Evolutionary conservation across 2,797 vertebrate genomes (phyloP).

Genomic region (Ceyx erithaca): DNA sequence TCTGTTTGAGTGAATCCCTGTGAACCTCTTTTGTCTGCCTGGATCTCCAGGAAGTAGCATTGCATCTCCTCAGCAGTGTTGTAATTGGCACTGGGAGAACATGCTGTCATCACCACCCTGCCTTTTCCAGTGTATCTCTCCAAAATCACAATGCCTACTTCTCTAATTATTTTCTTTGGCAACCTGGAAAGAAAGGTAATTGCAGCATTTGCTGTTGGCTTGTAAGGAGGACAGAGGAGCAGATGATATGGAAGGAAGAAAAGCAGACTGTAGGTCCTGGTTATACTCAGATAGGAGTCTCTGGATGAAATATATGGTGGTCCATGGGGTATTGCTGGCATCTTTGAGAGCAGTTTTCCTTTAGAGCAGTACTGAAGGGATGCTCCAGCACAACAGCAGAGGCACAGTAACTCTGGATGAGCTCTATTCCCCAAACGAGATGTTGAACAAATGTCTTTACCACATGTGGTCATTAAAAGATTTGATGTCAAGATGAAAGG

Average conservation of each 20-base stretch:
- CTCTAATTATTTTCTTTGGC: slow-evolving; percentile 57
- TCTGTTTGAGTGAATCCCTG: neutral
- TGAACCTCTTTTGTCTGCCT: neutral
- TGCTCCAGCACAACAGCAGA: neutral
- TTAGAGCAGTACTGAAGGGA: neutral
- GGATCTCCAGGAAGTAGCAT: neutral
- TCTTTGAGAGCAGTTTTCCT: neutral
- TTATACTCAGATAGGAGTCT: neutral
- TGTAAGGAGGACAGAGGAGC: neutral
- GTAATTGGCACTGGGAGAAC: slow-evolving; percentile 29
- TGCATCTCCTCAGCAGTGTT: slow-evolving; percentile 28
- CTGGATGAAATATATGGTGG: neutral
- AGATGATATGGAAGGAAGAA: neutral
- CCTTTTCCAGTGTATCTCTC: slow-evolving; percentile 11
- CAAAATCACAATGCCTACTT: slow-evolving; percentile 45
- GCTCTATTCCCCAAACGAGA: neutral
- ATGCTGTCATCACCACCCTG: slow-evolving; percentile 29
- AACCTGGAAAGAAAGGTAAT: slow-evolving; percentile 12
- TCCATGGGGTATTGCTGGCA: neutral
- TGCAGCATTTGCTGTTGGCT: neutral
- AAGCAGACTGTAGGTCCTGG: neutral
- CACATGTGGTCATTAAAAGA: slow-evolving; percentile 46
- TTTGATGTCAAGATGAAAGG: slow-evolving; percentile 45
- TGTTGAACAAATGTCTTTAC: slow-evolving; percentile 41
- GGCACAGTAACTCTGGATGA: neutral